Conservation (phyloP, 2,113 vertebrate genomes). For the Empidonax alnorum region DNA sequence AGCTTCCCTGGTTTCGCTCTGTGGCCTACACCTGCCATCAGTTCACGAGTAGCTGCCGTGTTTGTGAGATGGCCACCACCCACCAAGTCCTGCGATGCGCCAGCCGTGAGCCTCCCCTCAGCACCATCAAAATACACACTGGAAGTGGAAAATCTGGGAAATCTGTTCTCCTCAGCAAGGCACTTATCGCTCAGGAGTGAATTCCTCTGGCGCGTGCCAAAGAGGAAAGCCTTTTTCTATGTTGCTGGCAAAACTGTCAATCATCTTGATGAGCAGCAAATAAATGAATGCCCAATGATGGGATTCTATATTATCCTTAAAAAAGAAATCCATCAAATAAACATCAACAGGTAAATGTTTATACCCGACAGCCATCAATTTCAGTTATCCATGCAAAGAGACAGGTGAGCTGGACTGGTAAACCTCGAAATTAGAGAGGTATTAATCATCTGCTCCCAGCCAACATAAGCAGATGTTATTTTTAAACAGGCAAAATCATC, state of each 20-base stretch:
- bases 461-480: constrained; percentile 84
- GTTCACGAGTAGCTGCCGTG: not conserved
- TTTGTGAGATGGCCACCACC: not conserved
- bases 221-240: constrained; percentile 69
- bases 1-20: not conserved
- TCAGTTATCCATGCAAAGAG: constrained; percentile 83
- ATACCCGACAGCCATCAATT: constrained; percentile 82
- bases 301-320: constrained; percentile 84
- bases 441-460: constrained; percentile 82
- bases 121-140: constrained; percentile 7
- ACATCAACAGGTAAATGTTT: constrained; percentile 85
- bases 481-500: constrained; percentile 81
- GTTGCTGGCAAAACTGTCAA: constrained; percentile 80
- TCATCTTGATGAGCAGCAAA: constrained; percentile 85
- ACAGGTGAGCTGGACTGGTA: constrained; percentile 86
- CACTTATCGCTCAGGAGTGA: constrained; percentile 64
- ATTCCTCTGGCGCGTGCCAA: constrained; percentile 62
- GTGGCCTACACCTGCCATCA: not conserved
- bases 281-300: constrained; percentile 85
- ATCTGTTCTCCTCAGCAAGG: constrained; percentile 40
- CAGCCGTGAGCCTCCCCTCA: not conserved
- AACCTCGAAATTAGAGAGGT: constrained; percentile 85
- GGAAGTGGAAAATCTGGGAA: constrained; percentile 43
- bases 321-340: constrained; percentile 84
- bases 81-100: not conserved